A percentile compares a stretch with the other conserved stretches of the same genome.
phyloP scores from a whole-genome alignment of 2,888 invertebrate species.

The Marronus borbonicus region DNA sequence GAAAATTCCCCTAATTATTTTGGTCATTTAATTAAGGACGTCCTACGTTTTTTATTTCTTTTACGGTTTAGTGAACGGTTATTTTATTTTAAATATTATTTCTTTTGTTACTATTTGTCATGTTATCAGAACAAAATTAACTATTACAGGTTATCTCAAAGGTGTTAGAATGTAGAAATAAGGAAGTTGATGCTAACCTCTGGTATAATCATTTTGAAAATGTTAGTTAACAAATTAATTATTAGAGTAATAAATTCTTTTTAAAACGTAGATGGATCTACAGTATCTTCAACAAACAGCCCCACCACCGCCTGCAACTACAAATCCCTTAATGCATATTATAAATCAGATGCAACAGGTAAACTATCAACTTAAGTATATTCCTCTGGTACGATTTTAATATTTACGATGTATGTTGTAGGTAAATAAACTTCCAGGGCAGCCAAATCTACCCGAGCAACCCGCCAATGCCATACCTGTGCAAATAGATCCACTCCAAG shows the following conservation, averaged over 20 bases:
- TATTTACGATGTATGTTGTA: conserved; percentile 52
- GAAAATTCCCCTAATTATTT: no score
- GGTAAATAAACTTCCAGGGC: conserved; percentile 66
- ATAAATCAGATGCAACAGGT: conserved; percentile 73
- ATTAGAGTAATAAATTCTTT: not conserved
- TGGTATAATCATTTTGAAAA: no score
- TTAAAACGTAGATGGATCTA: conserved; percentile 54
- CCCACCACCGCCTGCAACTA: conserved; percentile 65
- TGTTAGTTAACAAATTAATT: not conserved
- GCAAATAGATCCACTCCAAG: conserved; percentile 72
- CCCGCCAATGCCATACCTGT: conserved; percentile 61
- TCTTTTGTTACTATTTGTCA: no score
- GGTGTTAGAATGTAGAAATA: no score
- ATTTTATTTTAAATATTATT: no score
- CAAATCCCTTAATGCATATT: conserved; percentile 74
- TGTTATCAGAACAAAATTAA: no score
- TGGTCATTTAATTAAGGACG: no score
- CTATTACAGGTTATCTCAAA: no score
- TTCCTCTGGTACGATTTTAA: no score
- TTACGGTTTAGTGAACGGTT: no score
- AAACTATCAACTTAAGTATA: not conserved
- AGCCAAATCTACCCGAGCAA: conserved; percentile 63
- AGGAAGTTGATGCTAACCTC: no score
- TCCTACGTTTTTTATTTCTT: no score
- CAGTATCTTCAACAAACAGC: conserved; percentile 51